A percentile compares a stretch with the other conserved stretches of the same genome.
Evolutionary conservation across 2,888 invertebrate species (phyloP).

Genomic region (Leucozona laternaria): DNA sequence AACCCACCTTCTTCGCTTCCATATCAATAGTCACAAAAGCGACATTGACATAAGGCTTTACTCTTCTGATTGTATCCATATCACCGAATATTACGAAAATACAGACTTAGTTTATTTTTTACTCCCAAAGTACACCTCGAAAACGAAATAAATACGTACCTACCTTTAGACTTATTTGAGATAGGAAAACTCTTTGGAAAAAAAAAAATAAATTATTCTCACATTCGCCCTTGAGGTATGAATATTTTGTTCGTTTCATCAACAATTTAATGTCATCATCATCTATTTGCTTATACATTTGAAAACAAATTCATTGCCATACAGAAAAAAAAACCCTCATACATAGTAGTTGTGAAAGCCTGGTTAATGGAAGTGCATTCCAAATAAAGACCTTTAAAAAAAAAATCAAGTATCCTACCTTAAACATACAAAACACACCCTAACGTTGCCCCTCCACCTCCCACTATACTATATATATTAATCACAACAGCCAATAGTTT

Average conservation of each 20-base stretch:
- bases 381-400: conserved; percentile 27
- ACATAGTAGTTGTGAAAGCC: conserved; percentile 41
- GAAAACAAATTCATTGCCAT: conserved; percentile 31
- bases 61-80: no score
- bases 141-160: no score
- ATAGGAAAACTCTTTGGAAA: no score
- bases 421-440: conserved; percentile 42
- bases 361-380: conserved; percentile 57
- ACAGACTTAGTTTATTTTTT: no score
- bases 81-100: no score
- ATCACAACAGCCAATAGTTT: background rate
- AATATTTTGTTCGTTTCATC: conserved; percentile 25
- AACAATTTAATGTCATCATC: conserved; percentile 45
- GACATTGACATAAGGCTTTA: no score
- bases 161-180: no score
- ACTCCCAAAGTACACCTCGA: no score
- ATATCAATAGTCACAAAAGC: no score
- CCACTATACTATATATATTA: background rate
- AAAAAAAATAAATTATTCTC: background rate
- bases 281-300: conserved; percentile 29
- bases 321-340: conserved; percentile 26
- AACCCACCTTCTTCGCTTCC: no score
- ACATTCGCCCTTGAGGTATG: conserved; percentile 6
- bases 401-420: conserved; percentile 15
- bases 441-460: conserved; percentile 3